Evolutionary conservation across 2,113 vertebrate genomes (phyloP).

Genomic region (Onychostoma macrolepis): DNA sequence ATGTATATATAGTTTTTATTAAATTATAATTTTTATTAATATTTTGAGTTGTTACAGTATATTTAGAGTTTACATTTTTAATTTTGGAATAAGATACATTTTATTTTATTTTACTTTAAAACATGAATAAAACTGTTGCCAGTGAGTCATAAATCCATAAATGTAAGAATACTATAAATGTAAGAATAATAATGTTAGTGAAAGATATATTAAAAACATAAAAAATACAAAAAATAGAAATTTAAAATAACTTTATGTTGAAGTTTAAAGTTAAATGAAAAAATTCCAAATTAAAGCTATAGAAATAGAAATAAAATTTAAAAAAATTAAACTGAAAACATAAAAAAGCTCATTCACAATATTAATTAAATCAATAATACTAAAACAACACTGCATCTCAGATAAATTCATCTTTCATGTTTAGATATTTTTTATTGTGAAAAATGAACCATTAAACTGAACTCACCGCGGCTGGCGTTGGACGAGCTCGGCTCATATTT

Average conservation of each 20-base stretch:
- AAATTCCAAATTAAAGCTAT: background rate
- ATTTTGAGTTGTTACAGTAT: too few relatives aligned
- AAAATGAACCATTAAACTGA: background rate
- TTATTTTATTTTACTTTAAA: too few relatives aligned
- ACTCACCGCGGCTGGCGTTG: constrained; percentile 89
- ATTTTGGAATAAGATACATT: too few relatives aligned
- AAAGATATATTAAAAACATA: background rate
- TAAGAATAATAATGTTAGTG: background rate
- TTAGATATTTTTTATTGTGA: background rate
- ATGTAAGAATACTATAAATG: background rate
- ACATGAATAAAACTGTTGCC: background rate
- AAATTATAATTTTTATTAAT: too few relatives aligned
- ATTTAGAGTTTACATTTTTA: too few relatives aligned
- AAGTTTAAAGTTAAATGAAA: too few relatives aligned
- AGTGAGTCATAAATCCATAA: background rate
- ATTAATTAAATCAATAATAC: background rate
- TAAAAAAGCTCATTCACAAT: background rate
- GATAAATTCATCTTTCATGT: background rate
- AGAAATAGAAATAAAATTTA: background rate
- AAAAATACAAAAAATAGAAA: background rate
- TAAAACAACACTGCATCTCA: background rate
- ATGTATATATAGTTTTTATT: too few relatives aligned
- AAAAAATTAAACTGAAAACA: background rate
- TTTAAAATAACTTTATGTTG: background rate
- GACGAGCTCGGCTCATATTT: constrained; percentile 88